Evolutionary conservation across 1,140 invertebrate genomes (phyloP), one percentile per base, ranked within the genome.

Genomic region (Drosophila pectinifera): DNA sequence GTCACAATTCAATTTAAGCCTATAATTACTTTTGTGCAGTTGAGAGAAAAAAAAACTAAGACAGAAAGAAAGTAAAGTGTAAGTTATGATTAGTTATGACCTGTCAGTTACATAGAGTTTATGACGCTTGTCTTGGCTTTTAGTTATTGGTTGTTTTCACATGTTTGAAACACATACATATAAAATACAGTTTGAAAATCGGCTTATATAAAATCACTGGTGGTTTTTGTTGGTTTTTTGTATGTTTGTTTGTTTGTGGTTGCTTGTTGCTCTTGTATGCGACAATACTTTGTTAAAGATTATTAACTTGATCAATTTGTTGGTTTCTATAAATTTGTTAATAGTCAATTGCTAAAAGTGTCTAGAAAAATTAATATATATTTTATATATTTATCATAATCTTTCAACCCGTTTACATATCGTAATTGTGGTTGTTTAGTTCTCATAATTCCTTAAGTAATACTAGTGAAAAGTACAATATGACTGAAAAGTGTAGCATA

Each of bases 191-290:
- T 75, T 69, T 68, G 79, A 86, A 74, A 82, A 88, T 88, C 74
- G 83, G 74, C 58, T 88, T 82, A 75, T 86, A 86, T 67, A 88
- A 86, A 86, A 88, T 86, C 83, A 86, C 83, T 86, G 83, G 83
- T 86, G 83, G 83, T 86, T 73, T 64, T 76, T 72, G 51, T 72
- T 70, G 38, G 64, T 78, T 46, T 38, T 69, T 68, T 74, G 62
- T 22, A 72, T 78, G 39, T 80, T 78, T 54, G 55, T 41, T 51
- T 64, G 28, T 46, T 46, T 69, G 43, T 73, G 58, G 68, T 34
- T 73, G 36, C 45, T 56, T 74, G 72, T 26, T 70, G 41, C 49
- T 56, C 59, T 68, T 24, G 41, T 46, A 46, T 34, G 67, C 67
- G 67, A 70, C 49, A 70, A 46, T 64, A 64, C 41, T 64, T 72